Evolutionary conservation across 2,113 vertebrate genomes (phyloP).

Genomic region (Dromaius novaehollandiae): DNA sequence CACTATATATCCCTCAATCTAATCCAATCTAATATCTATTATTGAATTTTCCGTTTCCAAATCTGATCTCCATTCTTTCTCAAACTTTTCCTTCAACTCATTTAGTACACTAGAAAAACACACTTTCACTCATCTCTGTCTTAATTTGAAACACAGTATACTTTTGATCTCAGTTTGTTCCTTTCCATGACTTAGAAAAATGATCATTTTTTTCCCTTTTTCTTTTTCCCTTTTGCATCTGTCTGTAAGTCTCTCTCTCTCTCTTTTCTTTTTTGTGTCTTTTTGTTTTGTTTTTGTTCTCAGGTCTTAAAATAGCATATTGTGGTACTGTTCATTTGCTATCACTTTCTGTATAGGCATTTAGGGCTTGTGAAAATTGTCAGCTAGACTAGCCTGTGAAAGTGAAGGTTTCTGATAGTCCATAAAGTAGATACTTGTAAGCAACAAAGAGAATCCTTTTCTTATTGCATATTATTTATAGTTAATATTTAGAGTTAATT

Average conservation of each 20-base stretch:
- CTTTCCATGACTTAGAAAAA: background rate
- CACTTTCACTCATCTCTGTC: background rate
- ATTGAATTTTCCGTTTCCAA: slow-evolving; percentile 14
- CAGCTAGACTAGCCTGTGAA: background rate
- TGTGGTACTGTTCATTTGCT: background rate
- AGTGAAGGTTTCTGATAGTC: background rate
- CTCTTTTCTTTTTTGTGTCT: too few relatives aligned
- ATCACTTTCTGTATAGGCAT: background rate
- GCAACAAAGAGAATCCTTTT: background rate
- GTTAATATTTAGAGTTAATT: background rate
- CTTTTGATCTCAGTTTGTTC: background rate
- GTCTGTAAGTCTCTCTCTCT: background rate
- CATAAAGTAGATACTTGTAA: background rate
- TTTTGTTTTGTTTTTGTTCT: background rate
- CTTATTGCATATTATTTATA: background rate
- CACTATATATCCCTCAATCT: background rate
- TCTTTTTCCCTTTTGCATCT: background rate
- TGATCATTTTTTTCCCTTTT: background rate
- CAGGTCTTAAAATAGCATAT: background rate
- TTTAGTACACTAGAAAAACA: slow-evolving; percentile 11
- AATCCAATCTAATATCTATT: slow-evolving; percentile 14
- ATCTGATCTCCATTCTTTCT: slow-evolving; percentile 9
- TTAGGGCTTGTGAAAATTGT: background rate
- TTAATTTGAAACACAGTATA: slow-evolving; percentile 22
- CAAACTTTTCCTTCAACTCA: background rate